These are phyloP conservation scores for Dryoscopus gambensis DNA, from an alignment of 2,113 vertebrate species.

Conservation along the genomic window DNA sequence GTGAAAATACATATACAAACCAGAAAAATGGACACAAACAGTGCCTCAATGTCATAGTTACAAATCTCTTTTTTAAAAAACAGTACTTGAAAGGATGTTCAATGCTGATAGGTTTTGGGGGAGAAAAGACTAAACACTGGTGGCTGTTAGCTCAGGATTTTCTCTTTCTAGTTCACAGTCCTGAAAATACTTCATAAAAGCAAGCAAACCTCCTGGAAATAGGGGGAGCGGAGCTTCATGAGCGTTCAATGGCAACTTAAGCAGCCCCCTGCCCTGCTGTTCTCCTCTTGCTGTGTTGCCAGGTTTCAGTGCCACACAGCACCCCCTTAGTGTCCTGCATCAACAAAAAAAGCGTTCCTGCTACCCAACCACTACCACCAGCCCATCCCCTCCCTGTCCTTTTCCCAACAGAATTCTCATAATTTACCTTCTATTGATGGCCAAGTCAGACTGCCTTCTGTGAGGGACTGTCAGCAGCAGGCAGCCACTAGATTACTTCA, in stretches of 20 bases:
- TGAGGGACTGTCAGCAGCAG: neutral
- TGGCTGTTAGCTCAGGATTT: neutral
- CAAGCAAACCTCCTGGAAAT: neutral
- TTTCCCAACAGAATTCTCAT: neutral
- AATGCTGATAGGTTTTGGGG: neutral
- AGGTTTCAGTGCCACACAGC: neutral
- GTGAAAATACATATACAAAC: neutral
- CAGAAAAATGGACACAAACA: neutral
- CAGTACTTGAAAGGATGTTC: neutral
- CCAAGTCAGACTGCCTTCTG: neutral
- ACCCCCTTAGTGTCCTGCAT: neutral
- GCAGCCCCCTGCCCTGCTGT: rapidly evolving
- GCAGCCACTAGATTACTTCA: neutral
- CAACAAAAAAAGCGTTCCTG: neutral
- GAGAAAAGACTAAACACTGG: too few species aligned
- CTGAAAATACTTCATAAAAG: neutral
- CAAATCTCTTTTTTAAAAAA: neutral
- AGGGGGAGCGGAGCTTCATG: neutral
- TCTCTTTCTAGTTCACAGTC: neutral
- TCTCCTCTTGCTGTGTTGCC: neutral
- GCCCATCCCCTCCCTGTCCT: neutral
- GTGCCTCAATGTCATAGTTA: neutral
- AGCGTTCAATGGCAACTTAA: rapidly evolving
- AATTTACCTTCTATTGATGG: neutral
- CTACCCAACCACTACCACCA: neutral